Evolutionary conservation across 2,113 vertebrate species (phyloP).

Genomic region (Lophotis ruficrista): DNA sequence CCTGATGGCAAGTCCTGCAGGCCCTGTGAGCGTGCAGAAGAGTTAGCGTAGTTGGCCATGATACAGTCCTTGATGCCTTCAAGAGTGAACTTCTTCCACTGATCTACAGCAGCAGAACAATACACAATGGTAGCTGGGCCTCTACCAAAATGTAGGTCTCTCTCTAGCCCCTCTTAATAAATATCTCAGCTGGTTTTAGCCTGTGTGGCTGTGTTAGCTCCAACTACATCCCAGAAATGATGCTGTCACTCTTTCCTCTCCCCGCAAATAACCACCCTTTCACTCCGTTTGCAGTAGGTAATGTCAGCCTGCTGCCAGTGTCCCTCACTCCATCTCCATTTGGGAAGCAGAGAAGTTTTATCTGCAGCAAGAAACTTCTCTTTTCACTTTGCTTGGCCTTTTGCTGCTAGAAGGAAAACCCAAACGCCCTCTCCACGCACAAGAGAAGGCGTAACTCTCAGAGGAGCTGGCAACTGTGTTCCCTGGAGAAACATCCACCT

Average conservation of each 20-base stretch:
- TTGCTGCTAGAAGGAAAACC: background rate
- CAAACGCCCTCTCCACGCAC: background rate
- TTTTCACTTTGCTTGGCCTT: background rate
- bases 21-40: background rate
- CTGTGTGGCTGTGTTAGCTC: background rate
- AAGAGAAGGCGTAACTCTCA: background rate
- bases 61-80: background rate
- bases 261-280: background rate
- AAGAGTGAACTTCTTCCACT: background rate
- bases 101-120: background rate
- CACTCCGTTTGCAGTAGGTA: background rate
- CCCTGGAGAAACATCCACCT: background rate
- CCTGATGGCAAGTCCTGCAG: background rate
- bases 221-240: background rate
- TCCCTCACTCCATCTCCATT: background rate
- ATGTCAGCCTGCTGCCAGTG: background rate
- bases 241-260: background rate
- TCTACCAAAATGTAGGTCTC: background rate
- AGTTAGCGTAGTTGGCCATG: background rate
- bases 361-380: background rate
- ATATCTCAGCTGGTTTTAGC: background rate
- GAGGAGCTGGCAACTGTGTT: background rate
- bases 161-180: background rate
- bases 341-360: background rate
- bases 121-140: background rate